phyloP scores from a whole-genome alignment of 2,113 vertebrate species.

The Sturnus vulgaris region DNA sequence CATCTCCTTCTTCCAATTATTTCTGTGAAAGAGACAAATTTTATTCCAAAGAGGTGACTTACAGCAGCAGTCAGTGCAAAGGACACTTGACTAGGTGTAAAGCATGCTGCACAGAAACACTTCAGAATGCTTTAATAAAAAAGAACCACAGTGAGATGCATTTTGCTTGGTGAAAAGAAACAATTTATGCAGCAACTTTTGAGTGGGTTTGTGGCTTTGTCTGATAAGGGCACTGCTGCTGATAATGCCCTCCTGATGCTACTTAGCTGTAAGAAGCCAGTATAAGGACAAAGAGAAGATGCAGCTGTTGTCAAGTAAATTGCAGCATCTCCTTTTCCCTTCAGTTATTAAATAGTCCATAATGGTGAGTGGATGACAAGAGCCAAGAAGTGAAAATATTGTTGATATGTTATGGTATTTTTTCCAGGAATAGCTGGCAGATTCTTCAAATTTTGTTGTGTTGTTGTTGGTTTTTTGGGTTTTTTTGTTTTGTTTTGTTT shows the following conservation, averaged over 20 bases:
- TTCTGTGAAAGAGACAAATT: not conserved
- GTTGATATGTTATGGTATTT: not conserved
- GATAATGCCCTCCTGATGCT: not conserved
- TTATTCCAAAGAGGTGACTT: not conserved
- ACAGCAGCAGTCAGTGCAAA: conserved; percentile 1
- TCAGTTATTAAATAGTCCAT: not conserved
- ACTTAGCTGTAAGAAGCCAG: not conserved
- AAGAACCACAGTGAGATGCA: not conserved
- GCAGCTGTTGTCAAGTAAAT: not conserved
- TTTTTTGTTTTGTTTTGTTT: too few species aligned
- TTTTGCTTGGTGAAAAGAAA: not conserved
- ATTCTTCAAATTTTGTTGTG: not conserved
- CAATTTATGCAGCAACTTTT: not conserved
- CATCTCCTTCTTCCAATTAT: not conserved
- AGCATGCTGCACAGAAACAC: not conserved
- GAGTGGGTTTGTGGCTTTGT: not conserved
- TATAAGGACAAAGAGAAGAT: not conserved
- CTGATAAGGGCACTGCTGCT: not conserved
- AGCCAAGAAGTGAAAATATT: not conserved
- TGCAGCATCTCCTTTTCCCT: not conserved
- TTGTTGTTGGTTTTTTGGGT: not conserved
- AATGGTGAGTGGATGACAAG: not conserved
- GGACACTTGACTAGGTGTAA: conserved; percentile 18
- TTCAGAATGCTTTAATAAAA: not conserved
- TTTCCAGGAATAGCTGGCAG: not conserved